Base-by-base conservation (phyloP, 2,888 invertebrate genomes). In the Synergus umbraculus region DNA sequence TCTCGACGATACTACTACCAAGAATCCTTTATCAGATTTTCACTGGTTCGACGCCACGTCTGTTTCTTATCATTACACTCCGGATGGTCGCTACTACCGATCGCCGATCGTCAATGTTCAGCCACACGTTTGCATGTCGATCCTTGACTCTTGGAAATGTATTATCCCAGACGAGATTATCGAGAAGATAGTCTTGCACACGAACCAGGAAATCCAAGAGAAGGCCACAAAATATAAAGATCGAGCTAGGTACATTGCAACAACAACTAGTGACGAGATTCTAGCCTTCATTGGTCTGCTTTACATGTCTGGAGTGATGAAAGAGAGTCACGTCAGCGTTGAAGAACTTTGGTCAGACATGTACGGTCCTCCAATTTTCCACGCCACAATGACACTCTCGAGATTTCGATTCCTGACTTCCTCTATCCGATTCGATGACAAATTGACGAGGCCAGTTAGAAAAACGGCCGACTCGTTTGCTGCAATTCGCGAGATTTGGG, bases 401-500 rank as follows among this genome's bases (percentile, higher is more conserved):
- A 22, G 80, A n/a, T 80, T 80, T 46, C 78, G 49, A 18, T 79
- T 80, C 44, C 73, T 80, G 4, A 49, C 73, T 41, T 15, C 67
- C 10, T 78, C 46, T 12, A 63, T 80, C 12, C 63, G 80, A 4
- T 80, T 80, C 22, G 80, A 80, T 29, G 54, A 78, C 9, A 80
- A 79, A 49, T 41, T 41, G 12, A 80, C 69, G n/a, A 43, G 80
- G 29, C 13, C 64, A 8, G n/a, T 43, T 0, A 43, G 81, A 8
- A 81, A 67, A 43, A 13, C 29, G 7, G 10, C 18, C 9, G 81
- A 81, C 29, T 66, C 76, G 44, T 81, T 81, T 65, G 81, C 79
- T 29, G 80, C 81, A 18, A 80, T 81, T 5, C 77, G 79, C n/a
- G 77, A 80, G 18, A 44, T 81, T 41, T 81, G 79, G 81, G 79